These are phyloP conservation scores for Scalopus aquaticus DNA, from an alignment of 2,113 vertebrate genomes.

Conservation along the genomic window DNA sequence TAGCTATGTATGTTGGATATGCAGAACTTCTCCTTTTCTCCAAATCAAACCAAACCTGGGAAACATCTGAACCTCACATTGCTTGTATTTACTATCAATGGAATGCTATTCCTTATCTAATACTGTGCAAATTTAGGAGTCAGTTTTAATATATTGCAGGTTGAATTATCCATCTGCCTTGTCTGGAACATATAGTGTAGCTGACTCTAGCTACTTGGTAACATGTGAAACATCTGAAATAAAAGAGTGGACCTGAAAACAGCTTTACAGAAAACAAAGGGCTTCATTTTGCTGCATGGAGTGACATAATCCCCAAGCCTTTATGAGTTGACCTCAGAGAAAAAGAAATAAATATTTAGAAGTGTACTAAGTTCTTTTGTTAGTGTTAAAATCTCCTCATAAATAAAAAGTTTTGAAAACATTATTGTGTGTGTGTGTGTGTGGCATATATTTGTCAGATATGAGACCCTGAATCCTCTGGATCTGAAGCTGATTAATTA, in stretches of 20 bases:
- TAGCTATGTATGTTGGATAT: no score
- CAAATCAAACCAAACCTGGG: neutral
- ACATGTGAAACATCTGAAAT: neutral
- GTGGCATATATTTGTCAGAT: neutral
- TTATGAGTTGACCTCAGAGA: constrained; percentile 24
- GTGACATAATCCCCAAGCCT: neutral
- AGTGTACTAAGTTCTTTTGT: constrained; percentile 17
- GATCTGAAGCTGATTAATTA: constrained; percentile 1
- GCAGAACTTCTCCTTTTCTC: neutral
- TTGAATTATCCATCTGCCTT: neutral
- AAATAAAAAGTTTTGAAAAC: constrained; percentile 19
- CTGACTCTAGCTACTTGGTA: neutral
- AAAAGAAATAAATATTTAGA: constrained; percentile 42
- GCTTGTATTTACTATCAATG: neutral
- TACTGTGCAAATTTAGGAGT: neutral
- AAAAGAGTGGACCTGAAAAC: neutral
- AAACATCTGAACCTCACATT: neutral
- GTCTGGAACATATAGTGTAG: neutral
- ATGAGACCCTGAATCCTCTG: neutral
- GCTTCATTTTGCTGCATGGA: constrained; percentile 18
- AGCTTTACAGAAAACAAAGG: neutral
- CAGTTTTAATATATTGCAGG: constrained; percentile 2
- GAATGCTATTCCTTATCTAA: neutral
- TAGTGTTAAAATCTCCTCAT: constrained; percentile 4
- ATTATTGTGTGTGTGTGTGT: neutral